Percentiles rank a stretch among this genome's conserved stretches.
phyloP scores from a whole-genome alignment of 1,140 invertebrate genomes.

The Phymastichus coffea region DNA sequence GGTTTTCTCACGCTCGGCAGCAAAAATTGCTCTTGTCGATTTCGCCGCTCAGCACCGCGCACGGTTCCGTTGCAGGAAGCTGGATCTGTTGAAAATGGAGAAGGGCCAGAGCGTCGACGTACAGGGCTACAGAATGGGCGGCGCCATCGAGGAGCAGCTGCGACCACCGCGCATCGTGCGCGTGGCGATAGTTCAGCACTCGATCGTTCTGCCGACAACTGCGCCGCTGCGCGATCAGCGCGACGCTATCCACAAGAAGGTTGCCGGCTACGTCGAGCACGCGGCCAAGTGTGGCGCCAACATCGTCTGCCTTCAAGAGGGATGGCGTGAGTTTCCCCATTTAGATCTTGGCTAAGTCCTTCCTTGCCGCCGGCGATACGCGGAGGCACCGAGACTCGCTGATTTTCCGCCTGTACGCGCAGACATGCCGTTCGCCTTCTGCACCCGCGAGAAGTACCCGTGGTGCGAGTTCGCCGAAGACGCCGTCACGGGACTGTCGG shows the following conservation, averaged over 20 bases:
- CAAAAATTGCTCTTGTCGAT: not conserved
- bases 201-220: constrained; percentile 76
- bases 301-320: constrained; percentile 93
- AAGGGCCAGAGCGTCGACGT: constrained; percentile 71
- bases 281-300: constrained; percentile 75
- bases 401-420: constrained; percentile 30
- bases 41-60: no score
- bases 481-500: constrained; percentile 84
- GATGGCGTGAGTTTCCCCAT: constrained; percentile 80
- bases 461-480: constrained; percentile 98
- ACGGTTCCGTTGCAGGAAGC: no score
- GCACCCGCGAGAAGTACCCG: constrained; percentile 92
- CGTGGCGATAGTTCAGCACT: constrained; percentile 88
- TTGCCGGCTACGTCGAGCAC: constrained; percentile 74
- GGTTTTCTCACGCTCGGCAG: no score
- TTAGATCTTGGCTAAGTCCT: not conserved
- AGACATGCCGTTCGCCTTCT: constrained; percentile 99
- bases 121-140: constrained; percentile 69
- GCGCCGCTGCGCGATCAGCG: constrained; percentile 75
- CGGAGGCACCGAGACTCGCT: not conserved
- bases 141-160: constrained; percentile 65
- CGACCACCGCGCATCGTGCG: constrained; percentile 71
- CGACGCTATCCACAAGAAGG: constrained; percentile 77
- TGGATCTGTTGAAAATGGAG: constrained; percentile 57
- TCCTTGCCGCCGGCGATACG: not conserved